Percentiles rank a stretch among this genome's conserved stretches.
Evolutionary conservation across 2,113 vertebrate species (phyloP).

Genomic region (Caranx melampygus): DNA sequence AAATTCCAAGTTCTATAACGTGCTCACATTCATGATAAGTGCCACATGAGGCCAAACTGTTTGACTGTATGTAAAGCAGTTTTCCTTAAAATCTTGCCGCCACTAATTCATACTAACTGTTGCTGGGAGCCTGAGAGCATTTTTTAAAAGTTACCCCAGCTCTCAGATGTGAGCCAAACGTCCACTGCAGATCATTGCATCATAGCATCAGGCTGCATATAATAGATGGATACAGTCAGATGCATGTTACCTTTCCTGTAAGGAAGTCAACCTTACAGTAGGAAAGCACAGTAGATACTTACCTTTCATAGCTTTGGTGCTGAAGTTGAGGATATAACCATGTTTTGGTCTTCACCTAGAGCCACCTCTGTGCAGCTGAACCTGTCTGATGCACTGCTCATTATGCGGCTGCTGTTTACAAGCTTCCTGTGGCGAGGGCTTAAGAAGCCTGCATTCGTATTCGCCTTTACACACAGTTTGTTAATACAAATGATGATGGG

Average conservation of each 20-base stretch:
- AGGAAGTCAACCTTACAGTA: neutral
- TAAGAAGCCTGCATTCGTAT: conserved; percentile 16
- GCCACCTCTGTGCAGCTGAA: neutral
- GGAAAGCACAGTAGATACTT: neutral
- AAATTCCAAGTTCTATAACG: too few species aligned
- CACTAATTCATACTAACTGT: too few species aligned
- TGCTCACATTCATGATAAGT: too few species aligned
- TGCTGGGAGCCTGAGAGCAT: too few species aligned
- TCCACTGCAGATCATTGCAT: too few species aligned
- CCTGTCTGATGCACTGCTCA: conserved; percentile 31
- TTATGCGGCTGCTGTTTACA: conserved; percentile 10
- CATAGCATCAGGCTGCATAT: too few species aligned
- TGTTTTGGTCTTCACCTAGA: conserved; percentile 4
- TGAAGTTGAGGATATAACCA: neutral
- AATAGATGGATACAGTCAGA: too few species aligned
- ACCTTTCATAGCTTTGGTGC: neutral
- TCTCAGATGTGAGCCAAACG: too few species aligned
- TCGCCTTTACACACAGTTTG: conserved; percentile 30
- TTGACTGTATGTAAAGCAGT: too few species aligned
- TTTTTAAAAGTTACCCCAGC: too few species aligned
- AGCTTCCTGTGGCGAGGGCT: conserved; percentile 31
- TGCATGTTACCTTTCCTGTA: neutral
- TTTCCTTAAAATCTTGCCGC: too few species aligned
- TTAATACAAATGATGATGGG: conserved; percentile 40
- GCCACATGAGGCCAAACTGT: too few species aligned